phyloP scores from a whole-genome alignment of 1,140 invertebrate genomes.

The Drosophila bocqueti region DNA sequence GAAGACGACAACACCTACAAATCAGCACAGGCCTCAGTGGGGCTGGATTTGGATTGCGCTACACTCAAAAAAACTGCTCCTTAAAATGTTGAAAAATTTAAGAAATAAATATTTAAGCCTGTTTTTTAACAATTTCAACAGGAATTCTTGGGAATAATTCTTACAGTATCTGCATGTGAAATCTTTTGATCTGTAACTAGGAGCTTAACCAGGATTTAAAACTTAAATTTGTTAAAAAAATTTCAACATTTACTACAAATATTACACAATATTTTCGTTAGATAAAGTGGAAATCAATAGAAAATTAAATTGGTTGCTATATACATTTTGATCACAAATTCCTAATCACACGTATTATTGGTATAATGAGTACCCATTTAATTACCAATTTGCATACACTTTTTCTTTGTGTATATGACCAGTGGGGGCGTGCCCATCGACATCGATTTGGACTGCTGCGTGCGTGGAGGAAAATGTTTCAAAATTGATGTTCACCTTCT shows the following conservation, averaged over 20 bases:
- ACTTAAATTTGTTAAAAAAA: too few species aligned
- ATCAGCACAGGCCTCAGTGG: conserved; percentile 27
- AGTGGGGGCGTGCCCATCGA: conserved; percentile 70
- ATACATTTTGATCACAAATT: too few species aligned
- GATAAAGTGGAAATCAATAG: too few species aligned
- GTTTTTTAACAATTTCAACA: neutral
- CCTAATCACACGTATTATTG: neutral
- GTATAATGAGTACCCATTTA: neutral
- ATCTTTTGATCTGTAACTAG: too few species aligned
- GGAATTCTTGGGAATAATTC: neutral
- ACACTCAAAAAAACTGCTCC: neutral
- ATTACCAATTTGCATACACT: neutral
- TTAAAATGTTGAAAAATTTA: neutral
- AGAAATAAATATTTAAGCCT: neutral
- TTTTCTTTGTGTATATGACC: conserved; percentile 18
- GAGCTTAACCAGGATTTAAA: neutral
- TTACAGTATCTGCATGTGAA: neutral
- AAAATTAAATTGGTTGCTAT: too few species aligned
- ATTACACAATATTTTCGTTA: too few species aligned
- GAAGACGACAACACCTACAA: conserved; percentile 60
- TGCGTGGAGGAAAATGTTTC: conserved; percentile 71
- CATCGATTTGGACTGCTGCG: conserved; percentile 61
- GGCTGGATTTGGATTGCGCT: conserved; percentile 14
- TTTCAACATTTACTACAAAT: too few species aligned
- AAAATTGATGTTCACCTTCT: conserved; percentile 80